These are phyloP conservation scores for Oncorhynchus gorbuscha DNA, from an alignment of 2,113 vertebrate species.

Conservation along the genomic window DNA sequence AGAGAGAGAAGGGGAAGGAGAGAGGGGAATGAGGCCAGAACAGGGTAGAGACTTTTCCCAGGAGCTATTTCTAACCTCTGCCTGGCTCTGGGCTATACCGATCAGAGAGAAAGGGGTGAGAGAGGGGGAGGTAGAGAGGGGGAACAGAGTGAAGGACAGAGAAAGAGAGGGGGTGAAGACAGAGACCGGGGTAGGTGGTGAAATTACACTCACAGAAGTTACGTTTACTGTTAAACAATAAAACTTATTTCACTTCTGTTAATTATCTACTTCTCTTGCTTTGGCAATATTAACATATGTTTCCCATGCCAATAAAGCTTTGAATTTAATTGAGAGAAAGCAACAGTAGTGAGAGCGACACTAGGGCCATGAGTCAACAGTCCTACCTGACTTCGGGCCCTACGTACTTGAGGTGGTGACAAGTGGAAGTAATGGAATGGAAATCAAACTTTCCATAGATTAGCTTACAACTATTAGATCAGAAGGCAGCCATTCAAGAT, in stretches of 20 bases:
- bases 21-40: constrained; percentile 19
- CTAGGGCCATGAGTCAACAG: background rate
- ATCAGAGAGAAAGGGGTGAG: background rate
- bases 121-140: background rate
- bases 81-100: constrained; percentile 37
- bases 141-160: constrained; percentile 22
- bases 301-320: too few relatives aligned
- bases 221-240: too few relatives aligned
- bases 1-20: constrained; percentile 7
- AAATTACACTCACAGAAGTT: too few relatives aligned
- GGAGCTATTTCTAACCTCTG: constrained; percentile 59
- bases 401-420: constrained; percentile 9
- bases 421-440: constrained; percentile 44
- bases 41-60: constrained; percentile 35
- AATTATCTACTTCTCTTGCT: too few relatives aligned
- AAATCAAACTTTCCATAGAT: constrained; percentile 59
- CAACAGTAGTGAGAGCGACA: background rate
- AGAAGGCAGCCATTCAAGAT: constrained; percentile 46
- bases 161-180: constrained; percentile 2
- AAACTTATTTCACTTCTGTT: too few relatives aligned
- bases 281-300: too few relatives aligned
- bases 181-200: too few relatives aligned
- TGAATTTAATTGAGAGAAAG: too few relatives aligned
- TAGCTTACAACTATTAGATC: constrained; percentile 40
- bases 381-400: background rate